Evolutionary conservation across 2,113 vertebrate genomes (phyloP).

Genomic region (Chaetodon trifascialis): DNA sequence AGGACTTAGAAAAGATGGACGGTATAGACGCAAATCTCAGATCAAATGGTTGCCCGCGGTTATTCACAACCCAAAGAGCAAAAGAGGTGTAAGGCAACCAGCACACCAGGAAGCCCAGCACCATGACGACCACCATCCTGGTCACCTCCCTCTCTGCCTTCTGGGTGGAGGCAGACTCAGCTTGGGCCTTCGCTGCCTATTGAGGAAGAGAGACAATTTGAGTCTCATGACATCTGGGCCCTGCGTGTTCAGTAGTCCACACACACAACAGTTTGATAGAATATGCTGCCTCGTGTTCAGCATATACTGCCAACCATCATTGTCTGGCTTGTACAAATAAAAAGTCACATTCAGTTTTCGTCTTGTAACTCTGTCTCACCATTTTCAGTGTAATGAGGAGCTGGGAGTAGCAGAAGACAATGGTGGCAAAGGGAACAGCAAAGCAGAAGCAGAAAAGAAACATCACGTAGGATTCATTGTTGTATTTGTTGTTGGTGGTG

Average conservation of each 20-base stretch:
- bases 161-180: conserved; percentile 83
- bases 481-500: conserved; percentile 84
- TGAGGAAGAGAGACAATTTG: neutral
- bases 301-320: neutral
- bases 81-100: conserved; percentile 82
- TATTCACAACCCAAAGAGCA: conserved; percentile 76
- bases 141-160: conserved; percentile 84
- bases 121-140: conserved; percentile 85
- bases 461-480: conserved; percentile 85
- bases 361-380: conserved; percentile 62
- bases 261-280: too few species aligned
- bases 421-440: conserved; percentile 73
- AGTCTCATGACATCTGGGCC: neutral
- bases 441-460: conserved; percentile 87
- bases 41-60: conserved; percentile 77
- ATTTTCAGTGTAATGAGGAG: conserved; percentile 83
- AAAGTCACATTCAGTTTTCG: neutral
- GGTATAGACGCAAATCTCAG: conserved; percentile 76
- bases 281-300: neutral
- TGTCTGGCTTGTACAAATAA: neutral
- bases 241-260: neutral
- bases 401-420: conserved; percentile 82
- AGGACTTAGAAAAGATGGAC: conserved; percentile 80
- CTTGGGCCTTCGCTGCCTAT: conserved; percentile 81
- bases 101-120: conserved; percentile 81